A percentile compares a stretch with the other conserved stretches of the same genome.
phyloP scores from a whole-genome alignment of 2,797 vertebrate genomes.

The Delichon dasypus region DNA sequence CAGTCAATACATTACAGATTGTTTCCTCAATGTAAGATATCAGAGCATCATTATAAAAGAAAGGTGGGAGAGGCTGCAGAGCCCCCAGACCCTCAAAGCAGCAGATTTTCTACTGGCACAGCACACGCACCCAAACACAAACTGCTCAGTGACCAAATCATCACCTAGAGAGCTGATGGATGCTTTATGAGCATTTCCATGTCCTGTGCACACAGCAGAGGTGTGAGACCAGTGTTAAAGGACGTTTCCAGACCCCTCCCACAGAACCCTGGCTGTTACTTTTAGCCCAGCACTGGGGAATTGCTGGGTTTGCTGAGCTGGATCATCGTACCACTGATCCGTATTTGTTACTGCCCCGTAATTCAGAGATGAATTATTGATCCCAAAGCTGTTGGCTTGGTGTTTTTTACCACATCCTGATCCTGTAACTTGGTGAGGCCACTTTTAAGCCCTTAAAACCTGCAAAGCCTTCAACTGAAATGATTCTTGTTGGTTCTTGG shows the following conservation, averaged over 20 bases:
- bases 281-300: not conserved
- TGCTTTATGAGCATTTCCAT: not conserved
- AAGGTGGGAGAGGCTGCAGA: not conserved
- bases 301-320: not conserved
- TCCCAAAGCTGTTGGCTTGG: not conserved
- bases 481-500: not conserved
- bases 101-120: not conserved
- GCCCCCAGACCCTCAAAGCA: not conserved
- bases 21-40: not conserved
- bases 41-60: not conserved
- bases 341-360: not conserved
- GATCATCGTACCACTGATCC: not conserved
- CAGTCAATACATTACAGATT: not conserved
- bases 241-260: fast-evolving
- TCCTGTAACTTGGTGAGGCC: not conserved
- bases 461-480: not conserved
- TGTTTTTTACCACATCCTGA: not conserved
- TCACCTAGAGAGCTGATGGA: not conserved
- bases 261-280: not conserved
- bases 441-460: not conserved
- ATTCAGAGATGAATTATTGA: slow-evolving; percentile 29
- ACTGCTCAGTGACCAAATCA: not conserved
- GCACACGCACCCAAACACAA: not conserved
- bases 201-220: not conserved
- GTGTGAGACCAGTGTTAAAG: not conserved